Evolutionary conservation across 1,140 invertebrate species (phyloP).

Genomic region (Thalassaphorura encarpata): DNA sequence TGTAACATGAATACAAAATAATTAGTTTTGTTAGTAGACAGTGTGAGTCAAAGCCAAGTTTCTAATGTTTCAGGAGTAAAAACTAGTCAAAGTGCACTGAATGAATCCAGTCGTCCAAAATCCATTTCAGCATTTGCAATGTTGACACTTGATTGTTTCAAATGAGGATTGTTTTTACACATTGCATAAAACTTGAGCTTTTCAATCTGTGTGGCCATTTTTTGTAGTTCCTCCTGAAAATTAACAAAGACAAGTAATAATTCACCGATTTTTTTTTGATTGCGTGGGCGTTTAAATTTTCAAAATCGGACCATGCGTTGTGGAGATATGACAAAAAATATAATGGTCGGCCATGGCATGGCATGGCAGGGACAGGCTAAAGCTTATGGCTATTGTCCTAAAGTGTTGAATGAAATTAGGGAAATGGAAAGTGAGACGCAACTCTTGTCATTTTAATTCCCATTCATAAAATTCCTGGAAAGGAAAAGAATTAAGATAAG

Average conservation of each 20-base stretch:
- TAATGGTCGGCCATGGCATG: too few relatives aligned
- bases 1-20: neutral
- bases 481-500: too few relatives aligned
- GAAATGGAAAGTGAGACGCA: too few relatives aligned
- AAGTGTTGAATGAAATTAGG: too few relatives aligned
- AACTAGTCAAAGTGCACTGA: constrained; percentile 29
- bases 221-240: constrained; percentile 86
- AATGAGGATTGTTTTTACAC: constrained; percentile 79
- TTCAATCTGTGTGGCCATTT: constrained; percentile 78
- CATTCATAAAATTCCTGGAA: too few relatives aligned
- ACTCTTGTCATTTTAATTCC: too few relatives aligned
- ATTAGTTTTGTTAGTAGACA: neutral
- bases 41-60: constrained; percentile 12
- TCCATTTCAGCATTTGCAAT: constrained; percentile 22
- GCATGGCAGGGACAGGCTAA: too few relatives aligned
- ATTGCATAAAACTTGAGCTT: constrained; percentile 88
- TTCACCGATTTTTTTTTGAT: too few relatives aligned
- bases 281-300: too few relatives aligned
- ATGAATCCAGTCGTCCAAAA: constrained; percentile 20
- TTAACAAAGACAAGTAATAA: constrained; percentile 39
- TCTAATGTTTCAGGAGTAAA: constrained; percentile 12
- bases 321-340: too few relatives aligned
- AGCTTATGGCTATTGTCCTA: too few relatives aligned
- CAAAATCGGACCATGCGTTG: too few relatives aligned
- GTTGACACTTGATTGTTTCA: constrained; percentile 46